A percentile compares a stretch with the other conserved stretches of the same genome.
Evolutionary conservation across 1,140 invertebrate species (phyloP).

Genomic region (Drosophila chauvacae): DNA sequence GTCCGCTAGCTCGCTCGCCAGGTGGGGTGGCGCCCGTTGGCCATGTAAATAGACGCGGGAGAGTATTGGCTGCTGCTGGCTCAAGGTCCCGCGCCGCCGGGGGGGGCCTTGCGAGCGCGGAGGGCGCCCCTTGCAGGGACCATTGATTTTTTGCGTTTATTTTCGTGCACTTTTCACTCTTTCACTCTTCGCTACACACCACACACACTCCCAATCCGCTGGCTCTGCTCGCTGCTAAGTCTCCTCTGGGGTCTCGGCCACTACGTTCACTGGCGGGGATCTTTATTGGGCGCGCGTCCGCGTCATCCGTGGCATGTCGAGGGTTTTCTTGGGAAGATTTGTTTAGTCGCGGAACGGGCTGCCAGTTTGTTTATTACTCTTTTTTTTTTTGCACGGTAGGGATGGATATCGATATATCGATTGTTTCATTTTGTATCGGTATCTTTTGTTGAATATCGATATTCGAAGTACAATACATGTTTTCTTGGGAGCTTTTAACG

Average conservation of each 20-base stretch:
- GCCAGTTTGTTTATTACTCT: conserved; percentile 42
- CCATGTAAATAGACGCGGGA: conserved; percentile 36
- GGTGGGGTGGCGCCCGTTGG: conserved; percentile 64
- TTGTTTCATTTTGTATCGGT: not conserved
- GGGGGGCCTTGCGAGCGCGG: not conserved
- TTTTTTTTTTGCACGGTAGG: conserved; percentile 12
- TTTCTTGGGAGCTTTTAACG: no score
- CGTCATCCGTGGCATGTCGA: conserved; percentile 25
- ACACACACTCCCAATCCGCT: conserved; percentile 48
- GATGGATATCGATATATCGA: not conserved
- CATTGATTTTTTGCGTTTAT: conserved; percentile 73
- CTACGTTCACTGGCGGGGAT: conserved; percentile 5
- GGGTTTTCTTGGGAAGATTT: conserved; percentile 28
- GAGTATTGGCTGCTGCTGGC: conserved; percentile 15
- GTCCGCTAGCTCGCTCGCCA: conserved; percentile 56
- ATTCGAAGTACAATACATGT: no score
- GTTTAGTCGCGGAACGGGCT: conserved; percentile 14
- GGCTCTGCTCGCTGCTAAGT: conserved; percentile 16
- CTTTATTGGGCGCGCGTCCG: conserved; percentile 23
- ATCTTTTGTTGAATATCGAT: not conserved
- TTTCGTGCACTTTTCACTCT: conserved; percentile 63
- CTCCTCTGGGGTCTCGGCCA: conserved; percentile 9
- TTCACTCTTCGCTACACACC: conserved; percentile 41
- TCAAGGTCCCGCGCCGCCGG: conserved; percentile 24
- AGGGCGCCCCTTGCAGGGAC: conserved; percentile 7